Evolutionary conservation across 2,888 invertebrate genomes (phyloP), one percentile per base, ranked within the genome.

Genomic region (Athalia rosae): DNA sequence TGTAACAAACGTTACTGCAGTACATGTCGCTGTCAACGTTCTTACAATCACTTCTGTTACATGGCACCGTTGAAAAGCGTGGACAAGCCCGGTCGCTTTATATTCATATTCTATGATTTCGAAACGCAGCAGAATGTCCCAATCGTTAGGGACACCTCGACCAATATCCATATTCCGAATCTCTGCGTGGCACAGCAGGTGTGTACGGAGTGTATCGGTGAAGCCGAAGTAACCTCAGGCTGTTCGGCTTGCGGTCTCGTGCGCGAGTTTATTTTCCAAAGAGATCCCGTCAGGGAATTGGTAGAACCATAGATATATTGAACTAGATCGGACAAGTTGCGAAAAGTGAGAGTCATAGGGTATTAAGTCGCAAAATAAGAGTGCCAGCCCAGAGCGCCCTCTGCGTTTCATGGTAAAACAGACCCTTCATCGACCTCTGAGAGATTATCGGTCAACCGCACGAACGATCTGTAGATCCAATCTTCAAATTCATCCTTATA

Each of bases 121-220:
- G 66, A 66, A 11, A 66, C 48, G 0, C 48, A 48, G 2, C 66
- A 50, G 48, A 8, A 13, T n/a, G 15, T 7, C 11, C 11, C 48
- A 0, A 3, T 66, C 11, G n/a, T n/a, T 9, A 50, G 66, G 0
- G n/a, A 50, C 15, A 11, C 47, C 3, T 9, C 66, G 0, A n/a
- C 13, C 0, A 47, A 66, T 8, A 7, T 50, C 28, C 66, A 66
- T 28, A 28, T 50, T 11, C 66, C 66, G 8, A 64, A 64, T 64
- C 64, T 64, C 5, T 45, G 64, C 77, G 15, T 48, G 79, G 4
- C 79, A 76, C 43, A 73, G 76, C 13, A 77, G 78, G 64, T 79
- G 77, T 41, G 79, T 73, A 41, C 63, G 13, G 11, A 13, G 13
- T 71, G 71, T 7, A 71, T 58, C 9, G 11, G 43, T 58, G 45